Evolutionary conservation across 2,113 vertebrate genomes (phyloP).

Genomic region (Corvus moneduloides): DNA sequence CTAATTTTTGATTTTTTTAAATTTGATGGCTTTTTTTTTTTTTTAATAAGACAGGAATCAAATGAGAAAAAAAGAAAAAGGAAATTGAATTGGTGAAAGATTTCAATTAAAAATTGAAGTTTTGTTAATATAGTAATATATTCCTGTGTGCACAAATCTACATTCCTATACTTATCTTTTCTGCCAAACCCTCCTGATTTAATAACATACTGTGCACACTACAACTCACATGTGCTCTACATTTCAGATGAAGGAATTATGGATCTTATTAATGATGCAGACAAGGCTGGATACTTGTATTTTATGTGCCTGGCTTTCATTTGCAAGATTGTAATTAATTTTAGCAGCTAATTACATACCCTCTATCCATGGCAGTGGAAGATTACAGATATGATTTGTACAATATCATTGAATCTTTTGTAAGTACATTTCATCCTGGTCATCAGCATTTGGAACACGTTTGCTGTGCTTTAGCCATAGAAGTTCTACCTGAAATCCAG

Average conservation of each 20-base stretch:
- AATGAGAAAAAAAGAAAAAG: background rate
- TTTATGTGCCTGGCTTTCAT: slow-evolving; percentile 20
- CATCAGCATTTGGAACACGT: background rate
- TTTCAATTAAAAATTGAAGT: slow-evolving; percentile 32
- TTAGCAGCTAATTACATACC: slow-evolving; percentile 21
- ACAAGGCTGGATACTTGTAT: background rate
- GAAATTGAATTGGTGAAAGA: background rate
- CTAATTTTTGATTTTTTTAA: background rate
- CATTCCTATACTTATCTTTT: background rate
- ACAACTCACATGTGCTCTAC: background rate
- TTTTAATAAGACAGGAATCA: background rate
- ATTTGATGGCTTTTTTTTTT: background rate
- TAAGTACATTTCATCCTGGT: background rate
- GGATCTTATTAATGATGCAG: slow-evolving; percentile 17
- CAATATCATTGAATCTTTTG: background rate
- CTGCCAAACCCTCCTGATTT: slow-evolving; percentile 2
- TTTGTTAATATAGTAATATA: slow-evolving; percentile 10
- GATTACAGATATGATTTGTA: background rate
- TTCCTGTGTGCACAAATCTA: background rate
- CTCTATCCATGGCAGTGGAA: background rate
- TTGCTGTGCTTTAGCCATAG: background rate
- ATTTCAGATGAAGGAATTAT: background rate
- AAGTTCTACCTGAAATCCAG: background rate
- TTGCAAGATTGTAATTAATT: slow-evolving; percentile 33
- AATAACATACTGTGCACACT: background rate